Evolutionary conservation across 2,888 invertebrate genomes (phyloP).

Genomic region (Acleris holmiana): DNA sequence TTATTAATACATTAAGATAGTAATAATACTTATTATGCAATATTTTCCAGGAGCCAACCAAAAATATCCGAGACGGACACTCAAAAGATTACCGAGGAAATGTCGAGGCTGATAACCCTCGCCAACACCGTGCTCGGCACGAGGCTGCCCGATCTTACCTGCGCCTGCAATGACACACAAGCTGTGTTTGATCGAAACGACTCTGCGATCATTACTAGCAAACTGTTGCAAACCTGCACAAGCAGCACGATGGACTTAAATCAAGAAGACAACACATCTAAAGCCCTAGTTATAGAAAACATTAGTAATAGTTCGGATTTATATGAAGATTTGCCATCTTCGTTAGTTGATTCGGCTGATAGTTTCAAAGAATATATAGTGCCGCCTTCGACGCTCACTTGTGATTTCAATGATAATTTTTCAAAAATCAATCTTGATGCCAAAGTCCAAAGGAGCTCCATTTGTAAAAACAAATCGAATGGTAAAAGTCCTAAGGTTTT

Average conservation of each 20-base stretch:
- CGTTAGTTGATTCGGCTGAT: slow-evolving; percentile 53
- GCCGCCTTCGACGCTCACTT: slow-evolving; percentile 53
- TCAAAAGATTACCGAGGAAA: slow-evolving; percentile 73
- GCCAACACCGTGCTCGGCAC: slow-evolving; percentile 78
- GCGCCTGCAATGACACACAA: slow-evolving; percentile 54
- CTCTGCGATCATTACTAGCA: slow-evolving; percentile 9
- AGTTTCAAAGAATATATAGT: slow-evolving; percentile 54
- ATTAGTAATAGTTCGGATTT: slow-evolving; percentile 51
- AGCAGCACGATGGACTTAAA: slow-evolving; percentile 47
- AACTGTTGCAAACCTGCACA: slow-evolving; percentile 1
- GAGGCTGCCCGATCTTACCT: slow-evolving; percentile 74
- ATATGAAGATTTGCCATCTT: slow-evolving; percentile 52
- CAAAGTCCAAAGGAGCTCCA: slow-evolving; percentile 44
- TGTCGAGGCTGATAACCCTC: slow-evolving; percentile 76
- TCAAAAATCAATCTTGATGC: slow-evolving; percentile 51
- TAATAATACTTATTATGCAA: too few relatives aligned
- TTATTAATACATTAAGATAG: neutral
- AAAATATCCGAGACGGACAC: slow-evolving; percentile 67
- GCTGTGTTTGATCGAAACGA: slow-evolving; percentile 48
- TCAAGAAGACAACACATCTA: slow-evolving; percentile 53
- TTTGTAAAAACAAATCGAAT: slow-evolving; percentile 43
- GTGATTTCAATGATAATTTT: slow-evolving; percentile 60
- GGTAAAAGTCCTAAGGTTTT: slow-evolving; percentile 48
- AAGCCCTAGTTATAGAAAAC: slow-evolving; percentile 53
- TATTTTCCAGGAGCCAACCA: slow-evolving; percentile 72